Evolutionary conservation across 1,140 invertebrate species (phyloP).

Genomic region (Heliconius congener): DNA sequence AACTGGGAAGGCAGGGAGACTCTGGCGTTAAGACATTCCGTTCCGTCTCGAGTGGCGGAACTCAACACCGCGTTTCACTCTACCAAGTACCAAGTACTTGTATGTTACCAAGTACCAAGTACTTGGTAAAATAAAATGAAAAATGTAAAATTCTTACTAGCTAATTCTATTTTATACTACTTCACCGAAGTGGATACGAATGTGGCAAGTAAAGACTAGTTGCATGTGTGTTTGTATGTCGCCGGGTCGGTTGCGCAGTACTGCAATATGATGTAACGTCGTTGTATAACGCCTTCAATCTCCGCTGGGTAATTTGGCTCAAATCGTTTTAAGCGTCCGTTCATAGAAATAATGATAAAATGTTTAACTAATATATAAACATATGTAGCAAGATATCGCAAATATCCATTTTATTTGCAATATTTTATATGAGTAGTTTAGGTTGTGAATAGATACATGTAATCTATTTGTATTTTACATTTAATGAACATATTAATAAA

Average conservation of each 20-base stretch:
- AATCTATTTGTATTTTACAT: no score
- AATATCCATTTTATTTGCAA: not conserved
- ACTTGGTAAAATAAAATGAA: no score
- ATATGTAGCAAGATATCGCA: not conserved
- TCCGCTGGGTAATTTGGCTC: constrained; percentile 50
- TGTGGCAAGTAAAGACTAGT: constrained; percentile 35
- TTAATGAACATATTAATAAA: not conserved
- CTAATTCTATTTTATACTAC: not conserved
- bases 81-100: no score
- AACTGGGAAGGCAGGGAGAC: no score
- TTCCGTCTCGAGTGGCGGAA: no score
- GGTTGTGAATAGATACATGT: no score
- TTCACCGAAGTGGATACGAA: not conserved
- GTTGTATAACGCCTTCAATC: constrained; percentile 67
- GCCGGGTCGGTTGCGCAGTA: constrained; percentile 54
- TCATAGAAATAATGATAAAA: not conserved
- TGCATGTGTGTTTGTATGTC: constrained; percentile 65
- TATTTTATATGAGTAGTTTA: not conserved
- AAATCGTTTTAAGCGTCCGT: constrained; percentile 15
- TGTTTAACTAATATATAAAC: not conserved
- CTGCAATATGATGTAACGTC: constrained; percentile 57
- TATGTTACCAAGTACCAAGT: no score
- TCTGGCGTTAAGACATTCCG: no score
- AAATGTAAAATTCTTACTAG: not conserved
- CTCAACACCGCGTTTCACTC: no score